Evolutionary conservation across 2,888 invertebrate genomes (phyloP).

Genomic region (Icerya purchasi): DNA sequence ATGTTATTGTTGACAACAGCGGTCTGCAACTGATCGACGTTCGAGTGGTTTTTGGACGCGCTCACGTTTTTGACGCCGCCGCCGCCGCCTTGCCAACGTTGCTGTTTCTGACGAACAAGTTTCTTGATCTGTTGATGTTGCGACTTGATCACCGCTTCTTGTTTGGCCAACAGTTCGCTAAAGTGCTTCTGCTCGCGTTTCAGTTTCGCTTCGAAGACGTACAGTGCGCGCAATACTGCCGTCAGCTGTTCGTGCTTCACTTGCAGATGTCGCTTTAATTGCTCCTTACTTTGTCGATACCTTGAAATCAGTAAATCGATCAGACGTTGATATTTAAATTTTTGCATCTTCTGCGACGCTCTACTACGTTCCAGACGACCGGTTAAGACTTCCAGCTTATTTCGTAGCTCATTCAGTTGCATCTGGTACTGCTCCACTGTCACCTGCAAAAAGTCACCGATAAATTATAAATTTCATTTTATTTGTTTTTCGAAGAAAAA

Average conservation of each 20-base stretch:
- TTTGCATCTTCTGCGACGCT: constrained; percentile 39
- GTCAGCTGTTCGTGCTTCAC: constrained; percentile 48
- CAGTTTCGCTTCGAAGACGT: constrained; percentile 47
- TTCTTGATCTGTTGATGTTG: constrained; percentile 46
- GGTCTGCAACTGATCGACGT: neutral
- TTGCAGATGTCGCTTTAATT: constrained; percentile 36
- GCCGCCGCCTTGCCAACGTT: neutral
- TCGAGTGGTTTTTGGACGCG: neutral
- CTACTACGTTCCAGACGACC: constrained; percentile 32
- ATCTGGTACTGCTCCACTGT: too few species aligned
- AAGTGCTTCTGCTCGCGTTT: constrained; percentile 51
- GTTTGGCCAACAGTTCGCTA: constrained; percentile 41
- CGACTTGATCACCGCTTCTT: constrained; percentile 45
- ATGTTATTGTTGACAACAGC: neutral
- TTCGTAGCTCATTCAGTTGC: neutral
- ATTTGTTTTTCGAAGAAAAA: too few species aligned
- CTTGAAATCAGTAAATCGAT: constrained; percentile 39
- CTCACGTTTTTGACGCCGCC: neutral
- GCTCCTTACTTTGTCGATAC: constrained; percentile 36
- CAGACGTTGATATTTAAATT: constrained; percentile 42
- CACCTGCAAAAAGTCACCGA: too few species aligned
- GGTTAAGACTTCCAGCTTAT: neutral
- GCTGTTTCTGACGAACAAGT: constrained; percentile 23
- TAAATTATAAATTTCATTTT: too few species aligned
- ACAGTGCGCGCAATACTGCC: constrained; percentile 42